Evolutionary conservation across 2,888 invertebrate genomes (phyloP).

Genomic region (Scaptodrosophila latifasciaeformis): DNA sequence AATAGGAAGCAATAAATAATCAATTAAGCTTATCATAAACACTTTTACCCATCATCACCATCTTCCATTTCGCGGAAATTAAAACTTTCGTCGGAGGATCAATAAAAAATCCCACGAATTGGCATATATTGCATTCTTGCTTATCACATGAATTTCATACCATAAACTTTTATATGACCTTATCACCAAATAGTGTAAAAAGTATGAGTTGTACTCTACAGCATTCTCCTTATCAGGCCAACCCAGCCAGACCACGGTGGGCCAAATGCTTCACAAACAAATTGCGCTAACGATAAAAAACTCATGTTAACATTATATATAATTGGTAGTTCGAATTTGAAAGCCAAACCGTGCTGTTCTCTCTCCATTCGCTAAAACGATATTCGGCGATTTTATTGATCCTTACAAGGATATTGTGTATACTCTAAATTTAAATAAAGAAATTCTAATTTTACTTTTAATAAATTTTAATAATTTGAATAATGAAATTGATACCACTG

Average conservation of each 20-base stretch:
- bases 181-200: conserved; percentile 20
- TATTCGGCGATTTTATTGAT: no score
- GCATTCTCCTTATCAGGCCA: conserved; percentile 54
- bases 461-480: no score
- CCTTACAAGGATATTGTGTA: conserved; percentile 13
- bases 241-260: conserved; percentile 14
- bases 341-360: conserved; percentile 47
- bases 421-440: background rate
- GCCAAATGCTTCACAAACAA: conserved; percentile 13
- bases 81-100: no score
- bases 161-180: conserved; percentile 12
- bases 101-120: no score
- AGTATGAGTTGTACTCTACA: background rate
- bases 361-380: no score
- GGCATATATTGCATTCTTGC: no score
- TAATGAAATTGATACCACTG: conserved; percentile 35
- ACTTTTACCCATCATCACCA: no score
- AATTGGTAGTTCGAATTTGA: conserved; percentile 66
- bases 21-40: no score
- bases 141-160: no score
- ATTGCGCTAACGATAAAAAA: conserved; percentile 52
- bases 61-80: no score
- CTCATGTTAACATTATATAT: conserved; percentile 63
- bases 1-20: no score
- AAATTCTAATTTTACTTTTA: no score